Evolutionary conservation across 64 coral and sea anemone genomes (phyloP), one percentile per base, ranked within the genome.

Genomic region (Actinia equina): DNA sequence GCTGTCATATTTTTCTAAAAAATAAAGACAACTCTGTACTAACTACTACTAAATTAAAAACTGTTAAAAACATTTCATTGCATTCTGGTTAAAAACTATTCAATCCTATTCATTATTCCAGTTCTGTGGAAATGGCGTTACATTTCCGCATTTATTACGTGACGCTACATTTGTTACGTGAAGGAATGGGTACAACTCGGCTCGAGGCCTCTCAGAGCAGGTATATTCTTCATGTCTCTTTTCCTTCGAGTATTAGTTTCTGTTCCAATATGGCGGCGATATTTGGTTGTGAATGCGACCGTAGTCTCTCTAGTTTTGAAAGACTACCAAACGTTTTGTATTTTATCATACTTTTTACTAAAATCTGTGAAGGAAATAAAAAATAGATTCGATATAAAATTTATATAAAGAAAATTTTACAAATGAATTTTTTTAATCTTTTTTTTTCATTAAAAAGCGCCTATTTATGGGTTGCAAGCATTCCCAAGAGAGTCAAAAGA

Each of bases 331-430:
- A 99, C 77, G 93, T 95, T 79, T 93, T 86, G 83, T 99, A 88
- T 83, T 84, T 94, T n/a, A 99, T 27, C 97, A 99, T 99, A 59
- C 97, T 95, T 87, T 99, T 99, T 23, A 99, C 97, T 79, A 99
- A 91, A 78, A 99, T 99, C 97, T 99, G 82, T 5, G 77, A 79
- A 76, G 16, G 15, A 58, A 89, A 71, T 37, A 8, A 89, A 27
- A 77, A 18, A 17, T 60, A 17, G 80, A 65, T 19, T 16, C 52
- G n/a, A 88, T 22, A 22, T 23, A 20, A 5, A 22, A 5, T 23
- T 25, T 25, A 69, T 69, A 69, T n/a, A 7, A 7, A 9, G 22
- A 69, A 23, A 69, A n/a, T 67, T 69, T n/a, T 69, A 25, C 43
- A 37, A 16, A 49, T 37, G 30, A 37, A 37, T 37, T 37, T 37